These are phyloP conservation scores for Drosophila pseudotalamancana DNA, from an alignment of 2,888 invertebrate species.

Conservation along the genomic window DNA sequence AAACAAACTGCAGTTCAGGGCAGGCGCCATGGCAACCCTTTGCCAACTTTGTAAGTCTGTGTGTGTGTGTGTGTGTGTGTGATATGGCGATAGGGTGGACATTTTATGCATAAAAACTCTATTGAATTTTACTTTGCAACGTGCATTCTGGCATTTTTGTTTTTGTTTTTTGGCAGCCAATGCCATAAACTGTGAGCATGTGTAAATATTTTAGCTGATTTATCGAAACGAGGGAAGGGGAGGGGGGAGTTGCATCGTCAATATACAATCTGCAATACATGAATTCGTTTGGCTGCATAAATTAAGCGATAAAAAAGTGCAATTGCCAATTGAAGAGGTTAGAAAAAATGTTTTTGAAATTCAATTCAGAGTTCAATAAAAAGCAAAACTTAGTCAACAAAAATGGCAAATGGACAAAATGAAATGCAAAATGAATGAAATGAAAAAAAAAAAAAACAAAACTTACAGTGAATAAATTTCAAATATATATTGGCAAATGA, in stretches of 20 bases:
- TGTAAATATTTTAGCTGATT: slow-evolving; percentile 44
- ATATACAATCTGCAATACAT: slow-evolving; percentile 32
- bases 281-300: slow-evolving; percentile 47
- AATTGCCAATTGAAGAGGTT: slow-evolving; percentile 9
- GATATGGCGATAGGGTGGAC: slow-evolving; percentile 34
- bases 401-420: neutral
- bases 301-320: slow-evolving; percentile 33
- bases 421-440: slow-evolving; percentile 11
- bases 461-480: neutral
- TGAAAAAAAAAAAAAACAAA: too few relatives aligned
- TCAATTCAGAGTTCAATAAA: neutral
- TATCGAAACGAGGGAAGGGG: neutral
- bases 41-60: slow-evolving; percentile 16
- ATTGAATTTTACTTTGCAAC: slow-evolving; percentile 47
- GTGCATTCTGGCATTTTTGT: slow-evolving; percentile 16
- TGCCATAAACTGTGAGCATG: slow-evolving; percentile 54
- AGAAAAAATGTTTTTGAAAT: slow-evolving; percentile 5
- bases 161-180: slow-evolving; percentile 28
- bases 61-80: slow-evolving; percentile 6
- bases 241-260: slow-evolving; percentile 1
- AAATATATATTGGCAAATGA: neutral
- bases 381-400: neutral
- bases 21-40: slow-evolving; percentile 64
- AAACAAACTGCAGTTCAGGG: slow-evolving; percentile 53
- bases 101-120: slow-evolving; percentile 50